These are phyloP conservation scores for Sipha maydis DNA, from an alignment of 2,888 invertebrate genomes.

Conservation along the genomic window DNA sequence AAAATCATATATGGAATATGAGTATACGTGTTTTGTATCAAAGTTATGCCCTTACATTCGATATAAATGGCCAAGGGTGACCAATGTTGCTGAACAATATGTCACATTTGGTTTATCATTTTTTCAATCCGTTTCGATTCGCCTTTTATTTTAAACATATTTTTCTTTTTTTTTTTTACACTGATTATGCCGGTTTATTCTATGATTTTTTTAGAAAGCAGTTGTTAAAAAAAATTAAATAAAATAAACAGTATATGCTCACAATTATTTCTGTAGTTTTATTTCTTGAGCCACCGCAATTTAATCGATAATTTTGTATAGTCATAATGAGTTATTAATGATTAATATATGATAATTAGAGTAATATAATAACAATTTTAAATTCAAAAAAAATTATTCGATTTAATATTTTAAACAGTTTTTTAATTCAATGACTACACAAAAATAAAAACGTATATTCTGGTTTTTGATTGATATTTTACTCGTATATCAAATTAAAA, in stretches of 20 bases:
- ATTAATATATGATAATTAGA: not conserved
- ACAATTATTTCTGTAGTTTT: not conserved
- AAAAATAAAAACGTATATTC: too few species aligned
- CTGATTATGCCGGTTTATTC: not conserved
- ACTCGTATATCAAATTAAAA: too few species aligned
- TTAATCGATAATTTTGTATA: not conserved
- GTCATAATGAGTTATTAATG: not conserved
- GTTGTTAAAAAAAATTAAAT: not conserved
- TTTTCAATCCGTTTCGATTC: constrained; percentile 23
- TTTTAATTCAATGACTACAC: too few species aligned
- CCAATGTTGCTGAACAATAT: constrained; percentile 42
- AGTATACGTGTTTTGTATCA: constrained; percentile 42
- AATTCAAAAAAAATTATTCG: too few species aligned
- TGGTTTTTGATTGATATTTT: too few species aligned
- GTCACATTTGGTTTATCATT: constrained; percentile 41
- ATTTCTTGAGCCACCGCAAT: not conserved
- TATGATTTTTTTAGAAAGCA: not conserved
- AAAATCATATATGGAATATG: constrained; percentile 31
- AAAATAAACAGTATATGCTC: not conserved
- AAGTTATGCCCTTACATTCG: constrained; percentile 25
- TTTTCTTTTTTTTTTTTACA: not conserved
- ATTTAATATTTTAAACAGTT: too few species aligned
- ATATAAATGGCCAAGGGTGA: constrained; percentile 22
- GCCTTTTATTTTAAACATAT: not conserved
- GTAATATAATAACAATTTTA: too few species aligned